Evolutionary conservation across 1,140 invertebrate genomes (phyloP), one percentile per base, ranked within the genome.

Genomic region (Bicyclus anynana): DNA sequence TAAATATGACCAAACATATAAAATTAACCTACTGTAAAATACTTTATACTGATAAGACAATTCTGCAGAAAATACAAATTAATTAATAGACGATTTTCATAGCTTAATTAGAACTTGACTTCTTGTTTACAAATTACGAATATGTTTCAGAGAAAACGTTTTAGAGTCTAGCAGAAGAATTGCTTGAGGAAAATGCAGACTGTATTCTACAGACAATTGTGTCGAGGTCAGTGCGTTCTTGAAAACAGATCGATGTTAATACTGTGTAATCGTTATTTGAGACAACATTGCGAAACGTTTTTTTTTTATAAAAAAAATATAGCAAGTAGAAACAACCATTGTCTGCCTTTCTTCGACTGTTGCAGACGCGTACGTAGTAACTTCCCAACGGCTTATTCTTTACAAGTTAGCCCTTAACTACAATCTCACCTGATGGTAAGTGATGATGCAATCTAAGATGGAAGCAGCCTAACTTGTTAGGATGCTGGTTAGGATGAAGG

Each of bases 161-260:
- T 48, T 40, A n/a, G 18, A 52, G n/a, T 54, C 13, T 40, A 51
- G 51, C 29, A 42, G 53, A 52, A 55, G 55, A 62, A 58, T 55
- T 60, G 59, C 29, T 59, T 67, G 58, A 76, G 75, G 71, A 74
- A 76, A 78, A 78, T 70, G 54, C 50, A 58, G 54, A 72, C 66
- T 58, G 42, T 62, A 53, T 67, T 71, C 66, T 66, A 62, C 65
- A 65, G 66, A 72, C 55, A 72, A 74, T 62, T 66, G 71, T 74
- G 76, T 74, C 75, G 73, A 78, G 75, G 75, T 66, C 65, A 57
- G 35, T 62, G 69, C 63, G 67, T 74, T 74, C 72, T 76, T 74
- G 67, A 76, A 75, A 74, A 71, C 67, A 58, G 60, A 72, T 74
- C 66, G 64, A 68, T 70, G 59, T 63, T 66, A 67, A 42, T 51